phyloP scores from a whole-genome alignment of 2,113 vertebrate genomes.

The Leptocoma aspasia region DNA sequence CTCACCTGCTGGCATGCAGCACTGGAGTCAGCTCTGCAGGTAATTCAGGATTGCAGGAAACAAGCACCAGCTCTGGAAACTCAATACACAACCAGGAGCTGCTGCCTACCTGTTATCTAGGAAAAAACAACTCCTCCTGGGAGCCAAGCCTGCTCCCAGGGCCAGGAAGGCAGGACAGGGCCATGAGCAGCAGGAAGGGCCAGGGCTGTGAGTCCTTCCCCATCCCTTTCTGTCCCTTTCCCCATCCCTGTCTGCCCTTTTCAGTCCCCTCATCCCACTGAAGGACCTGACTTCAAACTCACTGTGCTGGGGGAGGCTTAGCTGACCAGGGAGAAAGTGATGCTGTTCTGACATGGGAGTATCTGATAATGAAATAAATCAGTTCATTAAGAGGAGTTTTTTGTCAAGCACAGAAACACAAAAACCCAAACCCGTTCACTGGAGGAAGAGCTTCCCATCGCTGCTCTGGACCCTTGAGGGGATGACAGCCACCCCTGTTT shows the following conservation, averaged over 20 bases:
- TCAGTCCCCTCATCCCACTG: background rate
- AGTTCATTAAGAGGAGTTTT: background rate
- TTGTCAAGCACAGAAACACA: background rate
- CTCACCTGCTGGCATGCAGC: fast-evolving
- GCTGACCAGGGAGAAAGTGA: background rate
- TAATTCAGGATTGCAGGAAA: background rate
- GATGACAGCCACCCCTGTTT: background rate
- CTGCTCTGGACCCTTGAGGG: background rate
- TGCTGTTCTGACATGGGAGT: background rate
- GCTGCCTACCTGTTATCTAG: background rate
- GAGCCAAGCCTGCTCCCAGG: no score
- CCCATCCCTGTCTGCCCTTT: background rate
- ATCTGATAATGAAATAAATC: background rate
- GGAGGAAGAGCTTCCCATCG: background rate
- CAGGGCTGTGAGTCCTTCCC: background rate
- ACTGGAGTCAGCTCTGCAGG: background rate
- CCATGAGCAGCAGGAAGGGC: no score
- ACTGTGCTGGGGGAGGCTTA: fast-evolving
- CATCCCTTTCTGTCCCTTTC: fast-evolving
- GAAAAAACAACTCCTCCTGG: background rate
- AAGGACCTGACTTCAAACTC: background rate
- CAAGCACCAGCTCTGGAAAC: background rate
- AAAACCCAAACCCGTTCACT: background rate
- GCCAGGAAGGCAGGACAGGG: background rate
- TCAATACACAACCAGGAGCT: background rate